These are phyloP conservation scores for Chrysaora quinquecirrha DNA, from an alignment of 30 jellyfish, hydroid and myxozoan species.

Conservation along the genomic window DNA sequence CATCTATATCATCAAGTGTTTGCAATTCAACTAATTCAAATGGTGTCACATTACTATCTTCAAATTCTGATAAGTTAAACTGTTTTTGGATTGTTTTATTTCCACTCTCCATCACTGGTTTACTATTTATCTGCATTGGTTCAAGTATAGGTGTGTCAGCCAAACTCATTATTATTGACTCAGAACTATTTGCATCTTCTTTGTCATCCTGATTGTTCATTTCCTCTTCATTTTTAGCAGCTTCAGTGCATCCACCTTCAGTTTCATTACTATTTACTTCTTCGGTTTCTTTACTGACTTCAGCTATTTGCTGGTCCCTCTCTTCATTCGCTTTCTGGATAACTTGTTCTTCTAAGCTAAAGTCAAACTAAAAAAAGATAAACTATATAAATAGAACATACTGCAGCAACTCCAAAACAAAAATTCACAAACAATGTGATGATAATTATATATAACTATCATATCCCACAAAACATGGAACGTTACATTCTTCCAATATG, in stretches of 20 bases:
- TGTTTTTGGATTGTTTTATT: background rate
- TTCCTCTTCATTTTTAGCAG: background rate
- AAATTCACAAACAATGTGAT: background rate
- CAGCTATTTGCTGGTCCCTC: constrained; percentile 22
- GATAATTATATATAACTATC: no score
- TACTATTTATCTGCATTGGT: constrained; percentile 26
- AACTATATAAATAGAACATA: background rate
- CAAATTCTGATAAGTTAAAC: constrained; percentile 86
- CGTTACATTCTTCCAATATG: no score
- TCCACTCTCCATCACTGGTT: background rate
- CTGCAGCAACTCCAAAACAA: background rate
- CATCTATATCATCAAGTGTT: constrained; percentile 85
- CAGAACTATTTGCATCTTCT: background rate
- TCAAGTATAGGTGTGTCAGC: constrained; percentile 57
- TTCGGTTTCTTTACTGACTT: constrained; percentile 6
- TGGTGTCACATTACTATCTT: constrained; percentile 80
- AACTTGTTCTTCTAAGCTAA: constrained; percentile 63
- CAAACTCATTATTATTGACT: background rate
- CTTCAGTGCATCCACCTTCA: background rate
- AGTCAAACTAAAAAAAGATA: constrained; percentile 59
- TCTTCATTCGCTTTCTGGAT: constrained; percentile 36
- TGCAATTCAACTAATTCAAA: constrained; percentile 95
- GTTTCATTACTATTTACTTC: background rate
- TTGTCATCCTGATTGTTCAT: background rate
- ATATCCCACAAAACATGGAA: no score